Conservation (phyloP, 2,113 vertebrate species). For the Furnarius figulus region DNA sequence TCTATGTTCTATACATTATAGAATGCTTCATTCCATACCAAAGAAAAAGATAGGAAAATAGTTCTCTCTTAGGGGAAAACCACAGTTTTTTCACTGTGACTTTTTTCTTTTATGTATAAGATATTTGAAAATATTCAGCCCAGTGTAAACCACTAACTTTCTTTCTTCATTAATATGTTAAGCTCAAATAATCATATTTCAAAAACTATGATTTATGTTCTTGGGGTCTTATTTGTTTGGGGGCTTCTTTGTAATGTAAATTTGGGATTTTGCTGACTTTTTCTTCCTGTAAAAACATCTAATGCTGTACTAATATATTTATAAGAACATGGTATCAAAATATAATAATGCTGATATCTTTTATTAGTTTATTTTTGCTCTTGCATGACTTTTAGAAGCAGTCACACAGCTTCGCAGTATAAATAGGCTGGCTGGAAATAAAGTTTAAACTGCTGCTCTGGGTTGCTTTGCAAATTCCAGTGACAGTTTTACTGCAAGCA, state of each 20-base stretch:
- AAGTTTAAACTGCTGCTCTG: not conserved
- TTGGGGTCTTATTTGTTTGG: not conserved
- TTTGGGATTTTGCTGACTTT: not conserved
- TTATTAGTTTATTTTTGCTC: not conserved
- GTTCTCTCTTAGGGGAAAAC: not conserved
- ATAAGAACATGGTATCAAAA: constrained; percentile 1
- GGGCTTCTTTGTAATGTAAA: not conserved
- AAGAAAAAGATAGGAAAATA: not conserved
- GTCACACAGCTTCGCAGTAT: not conserved
- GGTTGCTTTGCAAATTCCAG: constrained; percentile 29
- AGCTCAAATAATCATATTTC: not conserved
- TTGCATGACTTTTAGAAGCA: not conserved
- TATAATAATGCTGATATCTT: not conserved
- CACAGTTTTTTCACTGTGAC: not conserved
- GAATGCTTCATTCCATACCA: not conserved
- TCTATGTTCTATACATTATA: not conserved
- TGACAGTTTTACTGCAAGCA: constrained; percentile 51
- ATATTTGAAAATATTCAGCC: not conserved
- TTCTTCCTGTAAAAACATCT: not conserved
- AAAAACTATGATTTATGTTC: not conserved
- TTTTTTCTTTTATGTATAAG: not conserved
- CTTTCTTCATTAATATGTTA: not conserved
- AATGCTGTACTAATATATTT: not conserved
- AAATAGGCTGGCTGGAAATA: not conserved
- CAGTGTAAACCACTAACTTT: not conserved